These are phyloP conservation scores for Ophiothrix spiculata DNA, from an alignment of 35 echinoderm and acorn worm species.

Conservation along the genomic window DNA sequence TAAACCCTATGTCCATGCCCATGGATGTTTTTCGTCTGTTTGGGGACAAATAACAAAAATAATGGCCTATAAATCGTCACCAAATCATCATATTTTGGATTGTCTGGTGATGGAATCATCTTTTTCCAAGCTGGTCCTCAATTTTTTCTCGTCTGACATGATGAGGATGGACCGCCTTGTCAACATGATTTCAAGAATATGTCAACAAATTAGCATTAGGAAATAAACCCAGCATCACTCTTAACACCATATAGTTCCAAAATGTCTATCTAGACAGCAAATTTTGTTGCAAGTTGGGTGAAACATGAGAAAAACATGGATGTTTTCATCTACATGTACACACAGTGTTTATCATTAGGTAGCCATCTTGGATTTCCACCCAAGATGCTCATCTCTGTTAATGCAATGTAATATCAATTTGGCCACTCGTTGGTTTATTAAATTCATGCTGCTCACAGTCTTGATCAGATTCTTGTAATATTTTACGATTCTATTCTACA, in stretches of 20 bases:
- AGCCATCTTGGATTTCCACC: conserved; percentile 4
- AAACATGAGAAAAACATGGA: not conserved
- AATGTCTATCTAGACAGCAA: not conserved
- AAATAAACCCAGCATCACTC: not conserved
- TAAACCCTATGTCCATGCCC: conserved; percentile 3
- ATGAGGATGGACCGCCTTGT: not conserved
- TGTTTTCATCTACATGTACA: not conserved
- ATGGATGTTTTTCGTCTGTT: not conserved
- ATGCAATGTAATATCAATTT: not conserved
- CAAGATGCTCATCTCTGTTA: not conserved
- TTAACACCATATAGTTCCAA: not conserved
- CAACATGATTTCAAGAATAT: not conserved
- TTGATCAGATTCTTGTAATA: not conserved
- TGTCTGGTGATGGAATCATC: not conserved
- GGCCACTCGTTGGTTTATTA: not conserved
- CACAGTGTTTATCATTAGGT: not conserved
- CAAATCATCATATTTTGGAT: not conserved
- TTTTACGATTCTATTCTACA: not conserved
- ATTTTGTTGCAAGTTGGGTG: not conserved
- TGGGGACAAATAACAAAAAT: not conserved
- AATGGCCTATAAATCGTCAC: not conserved
- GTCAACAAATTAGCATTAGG: not conserved
- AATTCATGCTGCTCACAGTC: not conserved
- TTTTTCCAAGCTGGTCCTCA: not conserved
- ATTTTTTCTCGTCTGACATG: not conserved